Evolutionary conservation across 2,888 invertebrate species (phyloP), one percentile per base, ranked within the genome.

Genomic region (Ochropacha duplaris): DNA sequence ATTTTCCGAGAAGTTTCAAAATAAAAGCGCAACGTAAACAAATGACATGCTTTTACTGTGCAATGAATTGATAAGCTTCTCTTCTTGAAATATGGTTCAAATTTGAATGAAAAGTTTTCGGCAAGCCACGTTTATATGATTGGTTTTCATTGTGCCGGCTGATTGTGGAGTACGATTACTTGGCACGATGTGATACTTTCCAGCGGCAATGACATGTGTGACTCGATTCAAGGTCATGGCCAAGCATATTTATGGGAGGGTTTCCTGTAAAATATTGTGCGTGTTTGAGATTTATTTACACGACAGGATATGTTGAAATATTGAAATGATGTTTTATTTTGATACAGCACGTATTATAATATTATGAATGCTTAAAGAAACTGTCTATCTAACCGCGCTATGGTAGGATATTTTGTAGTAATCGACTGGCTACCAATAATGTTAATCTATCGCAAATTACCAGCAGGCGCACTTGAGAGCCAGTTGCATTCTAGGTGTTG

Each of bases 131-230:
- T 50, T n/a, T 50, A 8, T 12, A 26, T n/a, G 6, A n/a, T n/a
- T 50, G 22, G 14, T 26, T 24, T 22, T 50, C 56, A n/a, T 49
- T 56, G 56, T 55, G 57, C 57, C 51, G 54, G 54, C 51, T 58
- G 68, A 72, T 74, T 63, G 62, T 31, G 63, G 59, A 55, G 58
- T 64, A 62, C 63, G 72, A 76, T 74, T 72, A 71, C 57, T 78
- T 76, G 74, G 74, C 78, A 76, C 71, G 65, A 66, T 61, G 26
- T 55, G 22, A 28, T 50, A 55, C 57, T 59, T 62, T 62, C 61
- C 56, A 55, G 50, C 55, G 24, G 19, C 22, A 22, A 19, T 9
- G 26, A 50, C 22, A 50, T 54, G 44, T 57, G 55, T 34, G 39
- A n/a, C 34, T 12, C 55, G 39, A 50, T 34, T 50, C n/a, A 56